Evolutionary conservation across 92 coral and sea anemone species (phyloP), one percentile per base, ranked within the genome.

Genomic region (Epizoanthus illoricatus): DNA sequence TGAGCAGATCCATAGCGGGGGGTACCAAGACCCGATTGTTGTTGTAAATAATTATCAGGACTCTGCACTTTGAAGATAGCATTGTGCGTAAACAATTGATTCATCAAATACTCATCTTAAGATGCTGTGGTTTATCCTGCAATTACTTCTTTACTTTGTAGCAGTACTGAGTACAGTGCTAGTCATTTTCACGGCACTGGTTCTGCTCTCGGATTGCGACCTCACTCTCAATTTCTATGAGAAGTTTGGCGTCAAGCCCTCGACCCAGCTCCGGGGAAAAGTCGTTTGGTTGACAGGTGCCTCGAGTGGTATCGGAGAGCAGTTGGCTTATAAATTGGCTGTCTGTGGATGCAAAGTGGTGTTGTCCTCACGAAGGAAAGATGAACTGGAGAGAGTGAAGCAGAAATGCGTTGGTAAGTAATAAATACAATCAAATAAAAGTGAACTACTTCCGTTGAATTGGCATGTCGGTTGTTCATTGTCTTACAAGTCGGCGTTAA

Each of bases 221-320:
- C 80, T 96, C 63, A 88, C 93, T 79, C 88, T 96, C 80, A 94
- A 85, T 62, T 88, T 91, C 56, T 86, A 87, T 79, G 97, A 96
- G 79, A 73, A 82, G 71, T 93, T 93, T 59, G 99, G 99, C 15
- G 90, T 89, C 20, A 84, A 90, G 12, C 96, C 95, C 10, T 90
- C 90, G 65, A 87, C 88, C 28, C 84, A 87, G 81, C 90, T 96
- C 58, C 94, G 90, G 59, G 99, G 94, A 5, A 87, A 95, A 58
- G 99, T 96, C 12, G 91, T 91, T 2, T 96, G 99, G 99, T 88
- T 96, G 56, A 96, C 99, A 5, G 99, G 99, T 24, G 99, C 99
- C 58, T 96, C 99, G 0, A 93, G 99, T 73, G 99, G 99, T 0
- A 93, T 96, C 23, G 99, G 99, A 0, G 99, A 96, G 57, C 80